A percentile compares a stretch with the other conserved stretches of the same genome.
phyloP scores from a whole-genome alignment of 2,888 invertebrate genomes.

The Synergus umbraculus region DNA sequence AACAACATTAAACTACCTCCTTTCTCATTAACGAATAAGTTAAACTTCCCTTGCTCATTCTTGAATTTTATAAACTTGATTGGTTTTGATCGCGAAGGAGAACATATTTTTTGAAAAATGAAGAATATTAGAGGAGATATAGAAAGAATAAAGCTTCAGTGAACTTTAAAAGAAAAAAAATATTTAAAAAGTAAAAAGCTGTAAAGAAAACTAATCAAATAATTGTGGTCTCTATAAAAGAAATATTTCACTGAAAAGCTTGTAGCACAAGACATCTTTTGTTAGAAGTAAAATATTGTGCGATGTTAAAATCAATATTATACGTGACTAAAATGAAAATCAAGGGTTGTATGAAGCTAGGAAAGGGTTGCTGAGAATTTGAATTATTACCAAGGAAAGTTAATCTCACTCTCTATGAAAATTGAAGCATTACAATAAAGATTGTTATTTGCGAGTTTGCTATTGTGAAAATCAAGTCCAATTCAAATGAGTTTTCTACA shows the following conservation, averaged over 20 bases:
- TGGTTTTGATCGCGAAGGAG: neutral
- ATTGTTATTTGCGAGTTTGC: neutral
- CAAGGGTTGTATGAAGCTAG: neutral
- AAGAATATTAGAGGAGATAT: neutral
- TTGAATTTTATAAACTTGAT: neutral
- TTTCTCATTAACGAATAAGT: neutral
- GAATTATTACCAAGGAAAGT: neutral
- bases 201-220: neutral
- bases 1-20: conserved; percentile 17
- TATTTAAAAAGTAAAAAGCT: no score
- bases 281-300: neutral
- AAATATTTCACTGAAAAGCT: neutral
- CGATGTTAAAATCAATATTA: conserved; percentile 6
- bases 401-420: neutral
- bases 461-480: no score
- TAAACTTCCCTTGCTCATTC: neutral
- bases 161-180: neutral
- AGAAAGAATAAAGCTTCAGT: neutral
- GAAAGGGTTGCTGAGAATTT: neutral
- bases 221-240: neutral
- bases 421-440: neutral
- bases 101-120: neutral
- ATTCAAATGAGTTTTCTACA: neutral
- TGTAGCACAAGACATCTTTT: neutral
- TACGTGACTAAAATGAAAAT: neutral